Conservation (phyloP, 1,140 invertebrate species). For the Trichonephila clavipes region DNA sequence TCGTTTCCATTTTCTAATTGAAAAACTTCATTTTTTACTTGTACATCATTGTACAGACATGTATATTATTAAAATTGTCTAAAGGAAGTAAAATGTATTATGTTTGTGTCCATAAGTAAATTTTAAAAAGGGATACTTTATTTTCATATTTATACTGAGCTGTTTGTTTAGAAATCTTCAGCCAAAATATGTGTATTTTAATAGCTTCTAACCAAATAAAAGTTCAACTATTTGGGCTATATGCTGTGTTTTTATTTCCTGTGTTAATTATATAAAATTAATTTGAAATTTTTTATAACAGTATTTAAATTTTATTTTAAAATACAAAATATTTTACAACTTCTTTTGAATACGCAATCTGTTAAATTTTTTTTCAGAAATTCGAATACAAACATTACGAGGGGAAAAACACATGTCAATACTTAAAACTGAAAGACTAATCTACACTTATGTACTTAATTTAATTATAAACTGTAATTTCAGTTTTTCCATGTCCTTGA, state of each 20-base stretch:
- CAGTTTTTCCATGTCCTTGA: too few relatives aligned
- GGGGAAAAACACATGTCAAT: too few relatives aligned
- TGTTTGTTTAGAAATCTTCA: slow-evolving; percentile 42
- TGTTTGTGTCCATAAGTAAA: slow-evolving; percentile 34
- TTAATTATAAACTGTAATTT: too few relatives aligned
- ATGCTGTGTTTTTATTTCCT: background rate
- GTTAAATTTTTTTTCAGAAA: too few relatives aligned
- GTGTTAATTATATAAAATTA: too few relatives aligned
- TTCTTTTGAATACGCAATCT: too few relatives aligned
- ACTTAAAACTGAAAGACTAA: too few relatives aligned
- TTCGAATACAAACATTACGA: too few relatives aligned
- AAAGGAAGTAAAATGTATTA: slow-evolving; percentile 19
- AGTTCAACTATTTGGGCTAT: slow-evolving; percentile 51
- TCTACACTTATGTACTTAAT: too few relatives aligned
- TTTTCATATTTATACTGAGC: slow-evolving; percentile 51
- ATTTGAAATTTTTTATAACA: too few relatives aligned
- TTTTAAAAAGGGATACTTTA: slow-evolving; percentile 33
- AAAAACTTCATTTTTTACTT: slow-evolving; percentile 30
- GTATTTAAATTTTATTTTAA: too few relatives aligned
- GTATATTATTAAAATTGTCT: slow-evolving; percentile 36
- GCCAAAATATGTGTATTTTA: slow-evolving; percentile 56
- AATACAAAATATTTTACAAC: too few relatives aligned
- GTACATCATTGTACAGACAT: slow-evolving; percentile 19
- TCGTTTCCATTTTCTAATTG: background rate
- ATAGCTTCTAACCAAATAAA: slow-evolving; percentile 50